A percentile compares a stretch with the other conserved stretches of the same genome.
These are phyloP conservation scores for Aphelinus certus DNA, from an alignment of 1,140 invertebrate species.

Conservation along the genomic window DNA sequence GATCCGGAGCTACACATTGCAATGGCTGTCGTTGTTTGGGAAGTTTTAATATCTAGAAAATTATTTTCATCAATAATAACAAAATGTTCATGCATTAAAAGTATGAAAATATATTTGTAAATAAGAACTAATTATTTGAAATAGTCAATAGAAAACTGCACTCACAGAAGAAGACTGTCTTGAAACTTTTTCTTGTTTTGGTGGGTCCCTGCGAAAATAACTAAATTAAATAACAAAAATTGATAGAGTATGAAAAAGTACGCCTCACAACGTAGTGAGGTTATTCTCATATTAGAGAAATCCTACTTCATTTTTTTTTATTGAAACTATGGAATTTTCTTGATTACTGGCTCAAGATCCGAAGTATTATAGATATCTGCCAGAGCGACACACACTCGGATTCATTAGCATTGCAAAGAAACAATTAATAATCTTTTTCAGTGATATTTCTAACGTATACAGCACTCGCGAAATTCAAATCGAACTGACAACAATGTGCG, in stretches of 20 bases:
- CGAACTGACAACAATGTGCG: constrained; percentile 8
- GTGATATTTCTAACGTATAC: constrained; percentile 15
- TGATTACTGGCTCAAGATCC: too few relatives aligned
- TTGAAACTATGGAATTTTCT: too few relatives aligned
- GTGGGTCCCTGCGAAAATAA: constrained; percentile 29
- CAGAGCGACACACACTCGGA: neutral
- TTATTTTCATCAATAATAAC: neutral
- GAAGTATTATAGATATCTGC: too few relatives aligned
- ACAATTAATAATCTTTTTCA: neutral
- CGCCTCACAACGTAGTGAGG: neutral
- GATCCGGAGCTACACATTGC: constrained; percentile 34
- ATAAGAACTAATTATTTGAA: too few relatives aligned
- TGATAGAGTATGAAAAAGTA: neutral
- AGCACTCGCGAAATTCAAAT: constrained; percentile 20
- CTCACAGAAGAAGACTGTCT: constrained; percentile 31
- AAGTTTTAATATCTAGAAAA: constrained; percentile 39
- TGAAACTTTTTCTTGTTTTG: constrained; percentile 36
- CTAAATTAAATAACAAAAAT: neutral
- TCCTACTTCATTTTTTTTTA: too few relatives aligned
- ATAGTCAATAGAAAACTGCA: neutral
- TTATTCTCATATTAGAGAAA: too few relatives aligned
- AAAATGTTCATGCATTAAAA: too few relatives aligned
- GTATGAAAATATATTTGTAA: too few relatives aligned
- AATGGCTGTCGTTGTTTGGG: constrained; percentile 37
- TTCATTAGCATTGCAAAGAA: neutral